A percentile compares a stretch with the other conserved stretches of the same genome.
phyloP scores from a whole-genome alignment of 1,140 invertebrate species.

The Episyrphus balteatus region DNA sequence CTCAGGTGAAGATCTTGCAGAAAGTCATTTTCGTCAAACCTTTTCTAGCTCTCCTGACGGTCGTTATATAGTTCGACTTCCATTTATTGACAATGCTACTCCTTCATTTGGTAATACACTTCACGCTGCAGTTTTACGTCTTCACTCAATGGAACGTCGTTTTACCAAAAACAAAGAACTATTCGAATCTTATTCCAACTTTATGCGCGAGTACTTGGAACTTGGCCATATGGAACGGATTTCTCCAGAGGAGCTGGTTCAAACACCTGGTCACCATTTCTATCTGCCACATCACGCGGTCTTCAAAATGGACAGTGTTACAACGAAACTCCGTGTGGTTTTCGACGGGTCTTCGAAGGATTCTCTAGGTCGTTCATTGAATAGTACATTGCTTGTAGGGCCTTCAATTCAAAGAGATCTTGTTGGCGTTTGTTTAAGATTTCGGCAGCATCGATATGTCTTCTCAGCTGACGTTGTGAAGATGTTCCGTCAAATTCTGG shows the following conservation, averaged over 20 bases:
- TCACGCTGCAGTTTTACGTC: background rate
- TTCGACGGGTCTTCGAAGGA: conserved; percentile 15
- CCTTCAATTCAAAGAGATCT: conserved; percentile 27
- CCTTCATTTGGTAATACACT: background rate
- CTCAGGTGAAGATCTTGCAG: no score
- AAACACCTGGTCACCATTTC: background rate
- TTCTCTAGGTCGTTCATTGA: conserved; percentile 12
- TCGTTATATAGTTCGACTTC: no score
- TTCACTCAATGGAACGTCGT: background rate
- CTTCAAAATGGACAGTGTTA: no score
- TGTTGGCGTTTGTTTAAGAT: conserved; percentile 31
- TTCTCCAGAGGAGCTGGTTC: background rate
- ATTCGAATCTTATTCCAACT: conserved; percentile 4
- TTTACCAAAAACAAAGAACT: background rate
- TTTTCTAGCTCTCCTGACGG: no score
- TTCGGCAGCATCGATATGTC: conserved; percentile 25
- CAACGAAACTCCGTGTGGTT: conserved; percentile 13
- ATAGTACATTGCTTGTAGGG: conserved; percentile 21
- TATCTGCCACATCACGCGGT: conserved; percentile 14
- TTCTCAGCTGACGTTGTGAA: conserved; percentile 31
- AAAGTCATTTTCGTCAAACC: no score
- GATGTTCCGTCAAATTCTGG: conserved; percentile 36
- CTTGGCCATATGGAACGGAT: conserved; percentile 23
- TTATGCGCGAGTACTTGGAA: conserved; percentile 22
- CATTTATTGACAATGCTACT: background rate